Conservation (phyloP, 2,113 vertebrate species). For the Abramis brama region DNA sequence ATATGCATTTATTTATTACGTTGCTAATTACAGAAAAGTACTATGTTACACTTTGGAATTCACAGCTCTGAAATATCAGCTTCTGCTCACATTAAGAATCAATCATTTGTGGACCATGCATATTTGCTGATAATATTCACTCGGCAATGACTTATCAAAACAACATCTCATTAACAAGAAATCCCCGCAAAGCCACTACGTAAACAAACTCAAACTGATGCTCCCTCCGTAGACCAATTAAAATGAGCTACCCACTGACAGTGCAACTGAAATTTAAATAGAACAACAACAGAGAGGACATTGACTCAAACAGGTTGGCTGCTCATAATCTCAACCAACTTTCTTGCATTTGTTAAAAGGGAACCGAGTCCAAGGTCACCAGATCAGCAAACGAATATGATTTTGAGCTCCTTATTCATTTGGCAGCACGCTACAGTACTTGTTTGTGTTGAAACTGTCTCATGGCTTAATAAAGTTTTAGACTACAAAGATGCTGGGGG, state of each 20-base stretch:
- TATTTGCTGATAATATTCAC: constrained; percentile 28
- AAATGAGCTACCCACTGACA: constrained; percentile 21
- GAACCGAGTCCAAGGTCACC: not conserved
- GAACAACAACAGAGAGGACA: constrained; percentile 12
- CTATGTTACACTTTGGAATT: not conserved
- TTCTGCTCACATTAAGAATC: not conserved
- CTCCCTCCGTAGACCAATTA: constrained; percentile 48
- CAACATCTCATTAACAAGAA: constrained; percentile 41
- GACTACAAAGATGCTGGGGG: not conserved
- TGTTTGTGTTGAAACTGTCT: not conserved
- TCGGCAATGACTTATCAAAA: constrained; percentile 34
- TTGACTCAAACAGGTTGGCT: not conserved
- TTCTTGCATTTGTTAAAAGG: not conserved
- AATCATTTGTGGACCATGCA: not conserved
- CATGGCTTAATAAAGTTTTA: not conserved
- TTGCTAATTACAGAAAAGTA: not conserved
- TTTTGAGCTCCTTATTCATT: not conserved
- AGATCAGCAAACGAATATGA: not conserved
- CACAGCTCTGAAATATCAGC: not conserved
- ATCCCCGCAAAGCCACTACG: constrained; percentile 24
- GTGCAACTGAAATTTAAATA: not conserved
- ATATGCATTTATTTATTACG: not conserved
- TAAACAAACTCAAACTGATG: constrained; percentile 37
- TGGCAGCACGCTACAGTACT: not conserved
- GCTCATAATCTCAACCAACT: not conserved